These are phyloP conservation scores for Seriola quinqueradiata DNA, from an alignment of 2,113 vertebrate genomes.

Conservation along the genomic window DNA sequence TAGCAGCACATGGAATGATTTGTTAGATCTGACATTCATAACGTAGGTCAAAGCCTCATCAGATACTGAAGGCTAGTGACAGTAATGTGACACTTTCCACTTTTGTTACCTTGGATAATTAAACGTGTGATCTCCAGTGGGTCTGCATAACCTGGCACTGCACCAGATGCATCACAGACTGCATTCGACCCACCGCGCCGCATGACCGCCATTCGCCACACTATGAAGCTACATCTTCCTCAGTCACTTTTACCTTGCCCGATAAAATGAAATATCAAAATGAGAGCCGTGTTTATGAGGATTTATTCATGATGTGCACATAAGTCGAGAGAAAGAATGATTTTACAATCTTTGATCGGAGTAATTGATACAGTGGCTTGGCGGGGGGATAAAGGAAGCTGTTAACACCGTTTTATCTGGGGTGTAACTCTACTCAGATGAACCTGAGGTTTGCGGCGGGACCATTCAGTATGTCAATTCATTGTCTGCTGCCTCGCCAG, in stretches of 20 bases:
- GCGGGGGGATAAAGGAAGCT: constrained; percentile 87
- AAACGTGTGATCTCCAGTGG: neutral
- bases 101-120: neutral
- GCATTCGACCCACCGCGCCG: neutral
- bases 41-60: neutral
- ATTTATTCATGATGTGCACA: constrained; percentile 65
- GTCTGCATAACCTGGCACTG: neutral
- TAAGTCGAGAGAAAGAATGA: constrained; percentile 60
- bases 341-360: constrained; percentile 83
- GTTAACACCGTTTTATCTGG: constrained; percentile 86
- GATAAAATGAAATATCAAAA: constrained; percentile 32
- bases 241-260: constrained; percentile 3
- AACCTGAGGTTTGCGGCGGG: constrained; percentile 76
- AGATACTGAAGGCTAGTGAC: neutral
- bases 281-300: constrained; percentile 40
- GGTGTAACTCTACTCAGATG: constrained; percentile 82
- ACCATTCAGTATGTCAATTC: constrained; percentile 80
- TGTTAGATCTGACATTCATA: no score
- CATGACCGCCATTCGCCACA: neutral
- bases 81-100: neutral
- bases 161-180: neutral
- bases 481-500: constrained; percentile 80
- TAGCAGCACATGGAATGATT: neutral
- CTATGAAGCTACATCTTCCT: neutral
- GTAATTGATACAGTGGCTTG: constrained; percentile 85